Evolutionary conservation across 2,797 vertebrate genomes (phyloP), one percentile per base, ranked within the genome.

Genomic region (Eurystomus glaucurus): DNA sequence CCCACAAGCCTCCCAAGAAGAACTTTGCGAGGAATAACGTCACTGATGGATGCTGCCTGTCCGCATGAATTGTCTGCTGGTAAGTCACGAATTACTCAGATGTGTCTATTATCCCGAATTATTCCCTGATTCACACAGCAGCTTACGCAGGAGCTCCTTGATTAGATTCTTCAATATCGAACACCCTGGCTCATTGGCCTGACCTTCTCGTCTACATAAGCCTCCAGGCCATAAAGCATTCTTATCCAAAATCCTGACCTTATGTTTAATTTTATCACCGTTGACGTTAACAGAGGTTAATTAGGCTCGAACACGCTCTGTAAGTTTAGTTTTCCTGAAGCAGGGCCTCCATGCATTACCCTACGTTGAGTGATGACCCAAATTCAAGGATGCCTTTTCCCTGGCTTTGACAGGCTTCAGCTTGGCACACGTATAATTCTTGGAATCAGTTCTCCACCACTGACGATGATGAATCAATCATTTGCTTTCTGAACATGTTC

Each of bases 201-300:
- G 88, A 92, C 90, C 81, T 94, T 94, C 94, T 92, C 33, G 10
- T 72, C 74, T 62, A 50, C 76, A 8, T 43, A 77, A 95, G 74
- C 62, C 93, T 95, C 20, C 39, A 62, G 88, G 90, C 62, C 66
- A 74, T 85, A 93, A 92, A 92, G n/a, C 35, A 41, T n/a, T 48
- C 96, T 96, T 97, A 96, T 96, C 94, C 74, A 90, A 92, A 94
- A 97, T 96, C 95, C 96, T 96, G 88, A 95, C 94, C 88, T 96
- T 74, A 86, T 70, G 68, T 69, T 94, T 96, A 96, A 96, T 94
- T 93, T 93, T 93, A 97, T 96, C 93, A 90, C 62, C 6, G 0
- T 6, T 97, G 96, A 97, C 95, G 51, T 96, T 94, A 95, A 46
- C 14, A 10, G 91, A 88, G 75, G 94, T 87, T 82, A 83, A 82